Conservation (phyloP, 2,888 invertebrate species). For the Platerodrilus igneus region DNA sequence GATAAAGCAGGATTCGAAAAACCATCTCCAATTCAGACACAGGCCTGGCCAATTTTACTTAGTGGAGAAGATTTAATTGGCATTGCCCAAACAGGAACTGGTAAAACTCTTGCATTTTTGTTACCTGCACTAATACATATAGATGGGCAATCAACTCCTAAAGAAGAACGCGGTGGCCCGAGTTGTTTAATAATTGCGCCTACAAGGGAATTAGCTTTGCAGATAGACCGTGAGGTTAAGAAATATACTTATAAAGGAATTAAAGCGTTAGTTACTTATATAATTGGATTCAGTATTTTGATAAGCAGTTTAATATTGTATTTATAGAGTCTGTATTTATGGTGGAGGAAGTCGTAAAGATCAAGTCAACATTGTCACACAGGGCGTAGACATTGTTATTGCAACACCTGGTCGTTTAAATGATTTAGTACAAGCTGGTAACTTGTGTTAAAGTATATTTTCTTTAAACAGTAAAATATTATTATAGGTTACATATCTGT, state of each 20-base stretch:
- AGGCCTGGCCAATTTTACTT: slow-evolving; percentile 91
- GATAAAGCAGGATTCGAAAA: slow-evolving; percentile 71
- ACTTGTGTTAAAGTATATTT: slow-evolving; percentile 22
- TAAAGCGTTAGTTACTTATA: slow-evolving; percentile 64
- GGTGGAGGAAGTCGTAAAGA: slow-evolving; percentile 80
- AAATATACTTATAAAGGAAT: slow-evolving; percentile 88
- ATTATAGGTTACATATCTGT: slow-evolving; percentile 61
- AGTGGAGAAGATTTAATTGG: slow-evolving; percentile 92
- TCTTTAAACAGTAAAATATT: background rate
- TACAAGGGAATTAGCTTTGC: slow-evolving; percentile 87
- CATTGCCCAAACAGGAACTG: slow-evolving; percentile 91
- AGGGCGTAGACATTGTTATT: slow-evolving; percentile 91
- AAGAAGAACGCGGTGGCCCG: slow-evolving; percentile 71
- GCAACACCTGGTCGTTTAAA: slow-evolving; percentile 92
- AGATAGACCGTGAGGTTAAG: slow-evolving; percentile 85
- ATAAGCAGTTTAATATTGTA: too few species aligned
- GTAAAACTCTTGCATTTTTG: slow-evolving; percentile 92
- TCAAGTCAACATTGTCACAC: slow-evolving; percentile 68
- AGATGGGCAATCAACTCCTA: slow-evolving; percentile 73
- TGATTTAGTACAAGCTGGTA: slow-evolving; percentile 70
- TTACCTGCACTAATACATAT: slow-evolving; percentile 92
- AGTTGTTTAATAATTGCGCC: slow-evolving; percentile 87
- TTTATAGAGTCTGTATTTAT: slow-evolving; percentile 77
- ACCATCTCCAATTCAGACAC: slow-evolving; percentile 89
- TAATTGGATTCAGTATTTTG: background rate